A percentile compares a stretch with the other conserved stretches of the same genome.
These are phyloP conservation scores for Diuraphis noxia DNA, from an alignment of 1,140 invertebrate genomes.

Conservation along the genomic window DNA sequence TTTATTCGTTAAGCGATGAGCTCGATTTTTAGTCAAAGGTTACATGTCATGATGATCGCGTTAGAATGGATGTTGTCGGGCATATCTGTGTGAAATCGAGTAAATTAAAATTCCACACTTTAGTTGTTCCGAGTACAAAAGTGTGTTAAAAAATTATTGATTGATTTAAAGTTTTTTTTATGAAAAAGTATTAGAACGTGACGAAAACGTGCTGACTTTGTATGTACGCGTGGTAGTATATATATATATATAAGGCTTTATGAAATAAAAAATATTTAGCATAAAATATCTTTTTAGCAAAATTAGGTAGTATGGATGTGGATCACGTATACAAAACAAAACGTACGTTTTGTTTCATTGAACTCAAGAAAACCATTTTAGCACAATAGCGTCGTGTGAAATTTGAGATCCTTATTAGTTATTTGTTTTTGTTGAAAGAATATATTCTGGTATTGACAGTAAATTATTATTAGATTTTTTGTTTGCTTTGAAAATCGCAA, in stretches of 20 bases:
- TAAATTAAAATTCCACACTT: neutral
- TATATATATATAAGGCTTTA: neutral
- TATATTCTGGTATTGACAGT: neutral
- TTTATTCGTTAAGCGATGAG: neutral
- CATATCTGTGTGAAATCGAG: neutral
- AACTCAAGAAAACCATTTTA: neutral
- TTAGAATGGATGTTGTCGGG: neutral
- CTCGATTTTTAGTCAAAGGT: neutral
- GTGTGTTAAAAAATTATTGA: neutral
- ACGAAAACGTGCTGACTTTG: neutral
- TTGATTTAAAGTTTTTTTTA: neutral
- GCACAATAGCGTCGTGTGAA: neutral
- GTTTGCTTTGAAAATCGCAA: neutral
- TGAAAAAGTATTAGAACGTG: neutral
- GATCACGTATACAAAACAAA: neutral
- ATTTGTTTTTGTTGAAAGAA: neutral
- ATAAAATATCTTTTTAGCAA: neutral
- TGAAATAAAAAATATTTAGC: neutral
- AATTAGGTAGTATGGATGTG: neutral
- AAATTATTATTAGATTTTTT: neutral
- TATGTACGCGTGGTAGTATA: neutral
- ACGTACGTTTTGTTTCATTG: neutral
- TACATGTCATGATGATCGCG: neutral
- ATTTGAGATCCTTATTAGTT: neutral
- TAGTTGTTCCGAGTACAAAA: neutral